Base-by-base conservation (phyloP, 2,888 invertebrate genomes). In the Sacculina carcini region DNA sequence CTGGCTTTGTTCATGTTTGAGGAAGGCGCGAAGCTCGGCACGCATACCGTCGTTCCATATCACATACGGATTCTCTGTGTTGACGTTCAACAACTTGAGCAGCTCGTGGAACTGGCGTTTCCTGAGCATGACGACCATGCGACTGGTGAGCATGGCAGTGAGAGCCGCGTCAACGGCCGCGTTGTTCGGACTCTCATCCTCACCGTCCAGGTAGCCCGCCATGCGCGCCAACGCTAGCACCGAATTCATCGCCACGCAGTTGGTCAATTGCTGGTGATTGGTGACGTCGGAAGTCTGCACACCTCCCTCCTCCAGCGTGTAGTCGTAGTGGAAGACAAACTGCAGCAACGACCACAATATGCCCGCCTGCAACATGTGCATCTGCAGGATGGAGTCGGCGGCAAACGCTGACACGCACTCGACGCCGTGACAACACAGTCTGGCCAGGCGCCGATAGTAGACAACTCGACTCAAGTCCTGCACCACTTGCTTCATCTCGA, bases 21-120 rank as follows among this genome's bases (percentile, higher is more conserved):
- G 69, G 62, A 84, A 85, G 62, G 96, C 94, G 38, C 75, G 71
- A 2, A 98, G 70, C 65, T 98, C 94, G 0, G 84, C 84, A 57
- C 98, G 72, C 0, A 96, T 96, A 7, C 82, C 80, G 67, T 98
- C 98, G 67, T 98, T 86, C 98, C 98, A 99, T 40, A 98, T 79
- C 26, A 99, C 71, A 66, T 96, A 92, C 0, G 98, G 98, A 61
- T 82, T 90, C 57, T 85, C 81, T 62, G 85, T 83, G 66, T 98
- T 98, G 36, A 89, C 87, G 59, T 87, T 98, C n/a, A 99, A 66
- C 14, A 79, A 75, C 69, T 98, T 98, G 51, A 98, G 69, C 46
- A 92, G 71, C 71, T 86, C 82, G 63, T 80, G 77, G 3, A 83
- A 77, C 51, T 77, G 73, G 10, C 75, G 73, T 46, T 74, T 73